Conservation (phyloP, 2,888 invertebrate genomes). For the Dasypolia templi region DNA sequence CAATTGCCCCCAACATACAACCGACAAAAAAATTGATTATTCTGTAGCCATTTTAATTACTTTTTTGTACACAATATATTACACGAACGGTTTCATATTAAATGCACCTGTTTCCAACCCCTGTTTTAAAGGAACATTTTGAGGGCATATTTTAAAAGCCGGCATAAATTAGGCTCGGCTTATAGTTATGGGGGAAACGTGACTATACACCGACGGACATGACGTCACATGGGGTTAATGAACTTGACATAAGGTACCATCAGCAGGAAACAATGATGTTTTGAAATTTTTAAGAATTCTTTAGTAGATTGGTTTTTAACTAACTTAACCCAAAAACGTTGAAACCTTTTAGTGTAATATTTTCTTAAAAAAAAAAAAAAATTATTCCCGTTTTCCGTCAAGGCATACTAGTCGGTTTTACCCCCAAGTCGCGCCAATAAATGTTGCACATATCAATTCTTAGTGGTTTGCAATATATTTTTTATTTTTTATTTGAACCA, state of each 20-base stretch:
- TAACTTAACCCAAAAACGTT: too few relatives aligned
- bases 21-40: slow-evolving; percentile 10
- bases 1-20: slow-evolving; percentile 15
- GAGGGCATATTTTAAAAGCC: slow-evolving; percentile 50
- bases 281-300: background rate
- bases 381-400: too few relatives aligned
- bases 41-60: slow-evolving; percentile 35
- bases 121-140: slow-evolving; percentile 37
- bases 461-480: too few relatives aligned
- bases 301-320: background rate
- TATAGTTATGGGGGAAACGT: slow-evolving; percentile 58
- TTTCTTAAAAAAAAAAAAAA: too few relatives aligned
- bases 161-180: slow-evolving; percentile 55
- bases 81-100: slow-evolving; percentile 38
- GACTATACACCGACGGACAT: slow-evolving; percentile 57
- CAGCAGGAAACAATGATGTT: slow-evolving; percentile 52
- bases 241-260: slow-evolving; percentile 71
- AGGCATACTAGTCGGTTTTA: too few relatives aligned
- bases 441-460: too few relatives aligned
- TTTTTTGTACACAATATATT: slow-evolving; percentile 29
- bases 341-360: background rate
- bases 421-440: too few relatives aligned
- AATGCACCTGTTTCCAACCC: slow-evolving; percentile 44
- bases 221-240: slow-evolving; percentile 75
- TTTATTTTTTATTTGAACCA: too few relatives aligned